Base-by-base conservation (phyloP, 2,113 vertebrate genomes). In the Ictalurus punctatus region DNA sequence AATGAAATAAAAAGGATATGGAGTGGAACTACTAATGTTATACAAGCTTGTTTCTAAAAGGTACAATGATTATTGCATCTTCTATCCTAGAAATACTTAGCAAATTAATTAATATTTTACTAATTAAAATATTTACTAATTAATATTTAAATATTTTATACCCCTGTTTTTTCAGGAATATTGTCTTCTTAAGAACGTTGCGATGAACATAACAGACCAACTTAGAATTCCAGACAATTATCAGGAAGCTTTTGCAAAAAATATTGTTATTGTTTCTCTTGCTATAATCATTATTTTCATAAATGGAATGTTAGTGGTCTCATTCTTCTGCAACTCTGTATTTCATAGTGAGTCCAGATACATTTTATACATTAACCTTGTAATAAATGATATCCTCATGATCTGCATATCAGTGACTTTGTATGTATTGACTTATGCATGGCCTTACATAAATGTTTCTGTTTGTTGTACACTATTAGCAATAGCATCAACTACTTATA, bases 321-420 rank as follows among this genome's bases (percentile, higher is more conserved):
- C 86, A 0, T 94, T 92, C 84, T 93, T 92, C 48, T 90, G 82
- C 37, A 92, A 71, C 30, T 25, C 88, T 44, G 83, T 69, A 12
- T 93, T 94, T 76, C 86, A 92, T 59, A 71, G 48, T n/a, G 92
- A 94, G 58, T 88, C 94, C 19, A 92, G 94, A 78, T 95, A 95
- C 3, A 88, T 94, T 52, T 91, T 95, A n/a, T 94, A 93, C 79
- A 92, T 94, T 79, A 93, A 94, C 30, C 76, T 95, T 85, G 94
- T 95, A 34, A 89, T 94, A 63, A 94, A 92, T 17, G 94, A 95
- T 71, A 94, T 93, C 71, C 90, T 95, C 4, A 80, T 93, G 93
- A 74, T 95, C 59, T 90, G 74, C 0, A 0, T 92, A 10, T 89
- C 90, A 56, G 89, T 93, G 27, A 25, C 19, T 19, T 73, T 94